Evolutionary conservation across 2,888 invertebrate species (phyloP).

Genomic region (Lasioglossum figueresi): DNA sequence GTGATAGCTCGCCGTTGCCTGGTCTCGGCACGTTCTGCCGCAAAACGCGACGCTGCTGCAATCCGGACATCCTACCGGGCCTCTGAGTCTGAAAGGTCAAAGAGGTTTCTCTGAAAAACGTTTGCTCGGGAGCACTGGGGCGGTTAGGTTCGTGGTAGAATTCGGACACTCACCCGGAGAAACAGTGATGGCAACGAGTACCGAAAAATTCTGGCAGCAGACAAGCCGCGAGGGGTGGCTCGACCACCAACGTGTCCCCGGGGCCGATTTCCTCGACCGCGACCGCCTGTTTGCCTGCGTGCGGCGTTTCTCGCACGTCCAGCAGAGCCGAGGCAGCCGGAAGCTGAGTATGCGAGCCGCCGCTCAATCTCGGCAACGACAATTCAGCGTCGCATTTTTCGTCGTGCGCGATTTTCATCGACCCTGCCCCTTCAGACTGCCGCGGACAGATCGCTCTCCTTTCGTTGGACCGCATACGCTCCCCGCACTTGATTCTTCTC

Average conservation of each 20-base stretch:
- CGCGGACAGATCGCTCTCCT: not conserved
- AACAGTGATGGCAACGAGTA: slow-evolving; percentile 92
- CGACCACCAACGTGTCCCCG: slow-evolving; percentile 90
- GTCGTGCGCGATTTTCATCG: not conserved
- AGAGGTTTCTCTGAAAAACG: not conserved
- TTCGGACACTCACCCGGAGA: slow-evolving; percentile 86
- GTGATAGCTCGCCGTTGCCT: slow-evolving; percentile 89
- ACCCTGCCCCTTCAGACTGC: not conserved
- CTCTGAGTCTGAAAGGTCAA: slow-evolving; percentile 84
- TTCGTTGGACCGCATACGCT: not conserved
- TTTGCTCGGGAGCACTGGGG: too few species aligned
- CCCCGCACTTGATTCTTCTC: not conserved
- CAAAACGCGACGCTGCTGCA: slow-evolving; percentile 93
- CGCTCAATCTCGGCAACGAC: slow-evolving; percentile 79
- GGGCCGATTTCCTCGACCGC: slow-evolving; percentile 87
- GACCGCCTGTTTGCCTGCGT: slow-evolving; percentile 89
- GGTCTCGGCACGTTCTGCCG: slow-evolving; percentile 87
- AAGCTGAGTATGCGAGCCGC: slow-evolving; percentile 85
- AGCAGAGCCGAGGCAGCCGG: slow-evolving; percentile 87
- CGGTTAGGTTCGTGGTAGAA: too few species aligned
- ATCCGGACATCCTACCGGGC: slow-evolving; percentile 89
- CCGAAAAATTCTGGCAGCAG: slow-evolving; percentile 90
- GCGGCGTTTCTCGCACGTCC: slow-evolving; percentile 86
- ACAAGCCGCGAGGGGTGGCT: slow-evolving; percentile 90
- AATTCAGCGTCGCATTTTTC: not conserved